Evolutionary conservation across 2,113 vertebrate genomes (phyloP), one percentile per base, ranked within the genome.

Genomic region (Hiodon tergisus): DNA sequence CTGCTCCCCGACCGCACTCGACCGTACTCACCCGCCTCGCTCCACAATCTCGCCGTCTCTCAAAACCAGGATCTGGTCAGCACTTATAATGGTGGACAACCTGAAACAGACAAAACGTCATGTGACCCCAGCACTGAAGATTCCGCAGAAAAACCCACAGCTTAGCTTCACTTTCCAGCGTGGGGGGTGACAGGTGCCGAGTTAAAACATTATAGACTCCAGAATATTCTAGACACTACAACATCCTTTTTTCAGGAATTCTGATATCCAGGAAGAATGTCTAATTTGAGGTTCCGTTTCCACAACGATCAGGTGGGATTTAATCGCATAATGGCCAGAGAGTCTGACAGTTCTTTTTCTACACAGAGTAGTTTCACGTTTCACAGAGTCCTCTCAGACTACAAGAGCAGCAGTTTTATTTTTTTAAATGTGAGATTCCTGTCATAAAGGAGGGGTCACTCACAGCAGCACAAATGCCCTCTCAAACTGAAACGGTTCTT

Each of bases 1-100:
- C 54, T 17, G 53, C 60, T 59, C 52, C 47, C 46, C 14, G 14
- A 10, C 4, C n/a, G 47, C n/a, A 46, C 9, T 57, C 16, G 50
- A 58, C 7, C n/a, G 14, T 14, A 59, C 85, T 91, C 82, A 99
- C 97, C 94, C 86, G 81, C 97, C 97, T 58, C 91, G 87, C 78
- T 98, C 97, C 0, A 85, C 88, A 0, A 99, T 93, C 71, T 79
- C 86, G 13, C 97, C 95, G 0, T 97, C 92, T 5, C 85, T 94
- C 76, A 99, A 83, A 61, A 99, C 95, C 9, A 98, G 90, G 80
- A 99, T 99, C 86, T 96, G 94, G 83, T 99, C 96, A 11, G 97
- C 94, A 2, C 72, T 87, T 0, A 98, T 94, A 73, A 99, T 90
- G 0, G 97, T 99, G 8, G 97, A 99, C 54, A 99, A 87, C 83